phyloP scores from a whole-genome alignment of 2,797 vertebrate species.

The Pagetopsis macropterus region DNA sequence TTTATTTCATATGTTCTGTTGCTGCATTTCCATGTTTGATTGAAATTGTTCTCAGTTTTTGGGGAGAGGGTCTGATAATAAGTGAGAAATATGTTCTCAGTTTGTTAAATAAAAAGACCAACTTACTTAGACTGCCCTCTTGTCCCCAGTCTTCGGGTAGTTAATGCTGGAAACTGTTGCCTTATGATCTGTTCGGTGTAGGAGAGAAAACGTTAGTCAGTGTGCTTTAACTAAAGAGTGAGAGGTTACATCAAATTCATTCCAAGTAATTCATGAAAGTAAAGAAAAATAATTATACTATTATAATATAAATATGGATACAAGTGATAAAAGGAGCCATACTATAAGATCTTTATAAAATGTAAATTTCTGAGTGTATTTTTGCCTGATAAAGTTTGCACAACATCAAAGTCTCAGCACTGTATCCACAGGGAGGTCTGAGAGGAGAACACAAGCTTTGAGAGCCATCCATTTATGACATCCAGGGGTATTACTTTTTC shows the following conservation, averaged over 20 bases:
- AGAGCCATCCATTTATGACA: slow-evolving; percentile 71
- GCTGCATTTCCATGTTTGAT: neutral
- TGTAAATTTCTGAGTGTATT: neutral
- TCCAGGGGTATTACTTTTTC: slow-evolving; percentile 55
- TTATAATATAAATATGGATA: neutral
- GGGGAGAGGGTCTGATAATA: neutral
- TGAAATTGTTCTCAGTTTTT: neutral
- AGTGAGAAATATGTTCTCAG: neutral
- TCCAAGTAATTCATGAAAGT: neutral
- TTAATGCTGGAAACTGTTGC: slow-evolving; percentile 97
- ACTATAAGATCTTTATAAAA: neutral
- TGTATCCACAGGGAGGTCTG: slow-evolving; percentile 43
- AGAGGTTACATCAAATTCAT: neutral
- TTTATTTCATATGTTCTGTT: neutral
- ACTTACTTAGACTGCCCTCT: slow-evolving; percentile 99
- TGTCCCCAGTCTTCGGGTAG: slow-evolving; percentile 95
- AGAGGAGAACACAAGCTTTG: slow-evolving; percentile 43
- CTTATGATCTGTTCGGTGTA: slow-evolving; percentile 92
- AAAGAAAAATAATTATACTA: neutral
- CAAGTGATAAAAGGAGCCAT: neutral
- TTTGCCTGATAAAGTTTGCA: slow-evolving; percentile 36
- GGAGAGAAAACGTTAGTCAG: slow-evolving; percentile 25
- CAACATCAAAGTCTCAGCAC: slow-evolving; percentile 25
- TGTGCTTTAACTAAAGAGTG: neutral
- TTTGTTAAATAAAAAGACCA: slow-evolving; percentile 5